phyloP scores from a whole-genome alignment of 2,797 vertebrate genomes.

The Microctenopoma lineatum region DNA sequence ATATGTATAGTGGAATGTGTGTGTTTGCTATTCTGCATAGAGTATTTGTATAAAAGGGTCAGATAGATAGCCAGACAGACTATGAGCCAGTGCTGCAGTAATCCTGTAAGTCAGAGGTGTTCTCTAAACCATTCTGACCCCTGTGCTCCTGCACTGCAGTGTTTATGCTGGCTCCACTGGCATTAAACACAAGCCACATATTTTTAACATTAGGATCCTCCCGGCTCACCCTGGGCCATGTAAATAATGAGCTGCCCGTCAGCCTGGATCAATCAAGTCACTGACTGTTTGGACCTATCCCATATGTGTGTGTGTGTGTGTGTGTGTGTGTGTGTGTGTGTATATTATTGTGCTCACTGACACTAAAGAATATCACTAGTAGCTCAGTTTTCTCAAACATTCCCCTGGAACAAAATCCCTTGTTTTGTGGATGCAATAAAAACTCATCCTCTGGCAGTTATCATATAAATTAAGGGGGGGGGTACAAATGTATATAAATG shows the following conservation, averaged over 20 bases:
- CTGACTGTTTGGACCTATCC: constrained; percentile 76
- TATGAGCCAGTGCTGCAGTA: constrained; percentile 58
- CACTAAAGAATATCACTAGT: constrained; percentile 32
- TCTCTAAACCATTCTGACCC: constrained; percentile 75
- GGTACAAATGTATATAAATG: neutral
- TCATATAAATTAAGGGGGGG: neutral
- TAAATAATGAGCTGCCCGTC: constrained; percentile 72
- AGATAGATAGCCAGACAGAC: constrained; percentile 27
- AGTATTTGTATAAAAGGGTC: constrained; percentile 29
- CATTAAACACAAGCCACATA: constrained; percentile 79
- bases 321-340: constrained; percentile 20
- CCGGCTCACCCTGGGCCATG: constrained; percentile 59
- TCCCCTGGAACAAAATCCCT: neutral
- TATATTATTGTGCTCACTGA: constrained; percentile 47
- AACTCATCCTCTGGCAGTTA: neutral
- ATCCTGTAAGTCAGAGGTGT: constrained; percentile 70
- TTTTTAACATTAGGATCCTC: constrained; percentile 79
- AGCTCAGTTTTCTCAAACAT: constrained; percentile 25
- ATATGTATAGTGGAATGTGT: neutral
- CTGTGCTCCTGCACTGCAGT: constrained; percentile 55
- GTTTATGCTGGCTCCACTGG: constrained; percentile 76
- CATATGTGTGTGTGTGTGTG: constrained; percentile 55
- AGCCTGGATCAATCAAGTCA: constrained; percentile 77
- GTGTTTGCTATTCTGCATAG: constrained; percentile 44
- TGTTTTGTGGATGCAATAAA: constrained; percentile 26